Evolutionary conservation across 2,888 invertebrate species (phyloP), one percentile per base, ranked within the genome.

Genomic region (Amphipoea oculea): DNA sequence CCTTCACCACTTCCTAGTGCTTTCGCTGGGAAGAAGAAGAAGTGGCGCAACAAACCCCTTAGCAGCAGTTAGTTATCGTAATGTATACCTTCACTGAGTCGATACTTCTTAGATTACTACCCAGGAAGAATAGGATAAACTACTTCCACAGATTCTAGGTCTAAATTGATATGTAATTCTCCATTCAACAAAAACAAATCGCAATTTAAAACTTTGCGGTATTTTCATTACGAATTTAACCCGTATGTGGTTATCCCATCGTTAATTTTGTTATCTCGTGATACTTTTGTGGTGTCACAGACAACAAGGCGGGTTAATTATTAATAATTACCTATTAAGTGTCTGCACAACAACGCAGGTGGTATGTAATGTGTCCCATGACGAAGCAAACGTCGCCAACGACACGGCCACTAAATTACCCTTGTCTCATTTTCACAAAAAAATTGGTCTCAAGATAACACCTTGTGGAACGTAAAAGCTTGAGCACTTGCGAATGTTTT

Each of bases 391-490:
- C 76, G 78, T 63, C n/a, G 75, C 42, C 40, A 68, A 86, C 73
- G 71, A 85, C 79, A 84, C 36, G 63, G 42, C 63, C 78, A 66
- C 76, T 67, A 74, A 72, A 79, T 83, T 75, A 79, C 79, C 63
- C 79, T 74, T 62, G 54, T 66, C 78, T 81, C 79, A 76, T 79
- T 86, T 84, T 73, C 66, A 74, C 62, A 71, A 81, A 85, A 75
- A 87, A 86, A 90, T 85, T 84, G 83, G 76, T 78, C 91, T 86
- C 88, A 78, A 54, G 82, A 74, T 63, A 63, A 40, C 76, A 69
- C 82, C 82, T 82, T 84, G 81, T 74, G 81, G 69, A 75, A 78
- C n/a, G 63, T 81, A 78, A 80, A 71, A 79, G 77, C 63, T 63
- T 79, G 54, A 67, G 67, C 29, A 74, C n/a, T 72, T 73, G 57